phyloP scores from a whole-genome alignment of 2,797 vertebrate genomes.

The Distichodus sexfasciatus region DNA sequence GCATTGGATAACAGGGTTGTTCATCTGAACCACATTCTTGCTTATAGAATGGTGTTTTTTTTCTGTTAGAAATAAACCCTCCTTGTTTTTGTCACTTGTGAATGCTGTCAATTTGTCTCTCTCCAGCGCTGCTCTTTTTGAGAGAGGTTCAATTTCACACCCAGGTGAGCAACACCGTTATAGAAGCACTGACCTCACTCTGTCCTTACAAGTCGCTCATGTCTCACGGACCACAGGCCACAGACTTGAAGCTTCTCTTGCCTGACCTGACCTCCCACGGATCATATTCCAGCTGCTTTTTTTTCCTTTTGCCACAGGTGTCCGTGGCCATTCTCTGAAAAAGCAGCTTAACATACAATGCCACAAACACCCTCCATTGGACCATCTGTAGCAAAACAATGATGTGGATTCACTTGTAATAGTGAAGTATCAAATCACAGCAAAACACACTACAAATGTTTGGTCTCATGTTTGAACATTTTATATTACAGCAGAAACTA shows the following conservation, averaged over 20 bases:
- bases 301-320: not conserved
- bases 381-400: not conserved
- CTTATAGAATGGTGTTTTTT: no score
- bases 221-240: conserved; percentile 12
- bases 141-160: conserved; percentile 13
- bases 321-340: not conserved
- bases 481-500: no score
- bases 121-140: conserved; percentile 29
- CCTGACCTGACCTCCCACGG: not conserved
- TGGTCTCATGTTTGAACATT: no score
- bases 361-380: no score
- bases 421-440: no score
- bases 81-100: not conserved
- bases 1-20: not conserved
- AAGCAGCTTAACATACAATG: no score
- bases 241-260: not conserved
- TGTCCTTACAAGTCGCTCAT: no score
- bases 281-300: conserved; percentile 12
- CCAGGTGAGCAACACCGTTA: conserved; percentile 29
- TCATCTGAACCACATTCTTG: no score
- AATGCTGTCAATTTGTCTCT: conserved; percentile 8
- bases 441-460: no score
- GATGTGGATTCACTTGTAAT: not conserved
- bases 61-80: not conserved
- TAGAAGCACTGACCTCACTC: no score